Evolutionary conservation across 2,888 invertebrate genomes (phyloP).

Genomic region (Pilophorus perplexus): DNA sequence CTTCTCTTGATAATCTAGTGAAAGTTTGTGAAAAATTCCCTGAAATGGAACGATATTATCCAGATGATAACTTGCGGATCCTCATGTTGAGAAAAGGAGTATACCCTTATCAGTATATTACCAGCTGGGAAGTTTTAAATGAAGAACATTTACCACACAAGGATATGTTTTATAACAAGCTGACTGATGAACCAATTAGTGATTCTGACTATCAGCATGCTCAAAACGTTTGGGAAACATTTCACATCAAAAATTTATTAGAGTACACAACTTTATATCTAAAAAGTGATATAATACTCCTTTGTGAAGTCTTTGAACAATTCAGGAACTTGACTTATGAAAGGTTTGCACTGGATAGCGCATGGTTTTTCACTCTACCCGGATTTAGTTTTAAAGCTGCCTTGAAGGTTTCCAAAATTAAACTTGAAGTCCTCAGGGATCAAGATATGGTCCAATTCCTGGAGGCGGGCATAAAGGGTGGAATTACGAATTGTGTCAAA

Average conservation of each 20-base stretch:
- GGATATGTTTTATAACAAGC: conserved; percentile 48
- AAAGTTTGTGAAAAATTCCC: not conserved
- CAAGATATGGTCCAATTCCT: conserved; percentile 41
- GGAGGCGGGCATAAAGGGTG: conserved; percentile 44
- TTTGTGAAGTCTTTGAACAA: conserved; percentile 44
- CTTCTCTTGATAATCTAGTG: conserved; percentile 11
- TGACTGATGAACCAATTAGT: conserved; percentile 47
- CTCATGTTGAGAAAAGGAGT: conserved; percentile 41
- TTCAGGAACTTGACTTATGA: conserved; percentile 39
- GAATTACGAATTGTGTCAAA: conserved; percentile 14
- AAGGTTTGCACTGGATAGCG: conserved; percentile 38
- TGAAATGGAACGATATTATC: conserved; percentile 29
- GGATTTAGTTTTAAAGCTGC: conserved; percentile 27
- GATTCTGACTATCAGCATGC: conserved; percentile 51
- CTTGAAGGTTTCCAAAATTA: conserved; percentile 33
- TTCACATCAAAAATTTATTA: conserved; percentile 50
- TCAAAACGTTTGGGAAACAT: conserved; percentile 50
- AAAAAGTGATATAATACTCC: conserved; percentile 36
- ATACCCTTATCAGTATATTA: conserved; percentile 48
- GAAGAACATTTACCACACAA: conserved; percentile 47
- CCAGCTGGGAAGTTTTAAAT: conserved; percentile 31
- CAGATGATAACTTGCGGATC: not conserved
- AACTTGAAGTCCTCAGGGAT: conserved; percentile 43
- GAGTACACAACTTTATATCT: conserved; percentile 49
- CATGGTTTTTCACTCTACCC: conserved; percentile 37